A percentile compares a stretch with the other conserved stretches of the same genome.
Evolutionary conservation across 2,888 invertebrate genomes (phyloP).

Genomic region (Ectropis crepuscularia): DNA sequence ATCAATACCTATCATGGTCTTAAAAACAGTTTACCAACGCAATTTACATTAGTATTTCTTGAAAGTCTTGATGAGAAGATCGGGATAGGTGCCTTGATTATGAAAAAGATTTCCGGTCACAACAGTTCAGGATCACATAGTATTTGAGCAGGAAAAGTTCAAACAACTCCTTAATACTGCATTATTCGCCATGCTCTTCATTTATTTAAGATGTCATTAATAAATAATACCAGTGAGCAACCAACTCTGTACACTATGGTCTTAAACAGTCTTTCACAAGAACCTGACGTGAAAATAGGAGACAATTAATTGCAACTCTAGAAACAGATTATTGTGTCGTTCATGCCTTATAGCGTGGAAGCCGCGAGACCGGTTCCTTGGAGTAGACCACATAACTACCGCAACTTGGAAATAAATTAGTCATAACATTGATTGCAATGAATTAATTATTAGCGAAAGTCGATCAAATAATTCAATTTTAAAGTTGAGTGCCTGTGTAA

Average conservation of each 20-base stretch:
- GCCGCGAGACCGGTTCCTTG: constrained; percentile 49
- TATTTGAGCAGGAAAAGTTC: no score
- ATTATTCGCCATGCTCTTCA: no score
- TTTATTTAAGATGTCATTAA: no score
- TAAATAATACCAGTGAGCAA: no score
- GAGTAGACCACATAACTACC: constrained; percentile 46
- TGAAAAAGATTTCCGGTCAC: no score
- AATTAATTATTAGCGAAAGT: constrained; percentile 51
- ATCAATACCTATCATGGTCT: no score
- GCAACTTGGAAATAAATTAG: constrained; percentile 30
- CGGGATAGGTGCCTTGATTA: no score
- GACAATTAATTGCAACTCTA: constrained; percentile 33
- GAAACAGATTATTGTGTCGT: constrained; percentile 53
- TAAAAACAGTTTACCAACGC: no score
- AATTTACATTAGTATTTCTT: no score
- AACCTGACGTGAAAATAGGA: constrained; percentile 32
- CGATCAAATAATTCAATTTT: constrained; percentile 5
- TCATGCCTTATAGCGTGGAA: constrained; percentile 40
- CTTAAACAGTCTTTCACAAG: constrained; percentile 19
- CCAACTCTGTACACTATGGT: not conserved
- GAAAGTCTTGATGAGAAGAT: no score
- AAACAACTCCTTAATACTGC: no score
- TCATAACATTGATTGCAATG: constrained; percentile 36
- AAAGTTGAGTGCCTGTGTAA: not conserved
- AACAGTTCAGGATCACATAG: no score